phyloP scores from a whole-genome alignment of 2,797 vertebrate genomes.

The Channallabes apus region DNA sequence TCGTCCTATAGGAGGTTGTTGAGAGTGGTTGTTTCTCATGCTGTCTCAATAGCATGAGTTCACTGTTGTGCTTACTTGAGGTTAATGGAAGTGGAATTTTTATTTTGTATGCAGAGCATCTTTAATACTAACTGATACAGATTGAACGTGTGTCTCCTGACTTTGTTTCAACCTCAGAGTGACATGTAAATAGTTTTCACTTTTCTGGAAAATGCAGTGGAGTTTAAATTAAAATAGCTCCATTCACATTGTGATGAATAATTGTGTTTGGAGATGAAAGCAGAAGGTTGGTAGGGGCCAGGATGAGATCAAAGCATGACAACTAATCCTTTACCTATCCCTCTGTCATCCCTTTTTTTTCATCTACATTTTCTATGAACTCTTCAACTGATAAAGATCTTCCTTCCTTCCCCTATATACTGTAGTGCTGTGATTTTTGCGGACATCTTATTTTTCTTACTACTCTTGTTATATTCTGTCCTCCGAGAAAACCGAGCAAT shows the following conservation, averaged over 20 bases:
- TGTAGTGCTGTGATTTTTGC: neutral
- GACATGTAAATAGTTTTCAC: neutral
- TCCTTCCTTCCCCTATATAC: neutral
- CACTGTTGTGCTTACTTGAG: slow-evolving; percentile 5
- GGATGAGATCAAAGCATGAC: neutral
- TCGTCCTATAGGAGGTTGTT: neutral
- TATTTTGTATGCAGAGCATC: slow-evolving; percentile 35
- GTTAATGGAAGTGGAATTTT: slow-evolving; percentile 30
- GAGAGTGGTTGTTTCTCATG: neutral
- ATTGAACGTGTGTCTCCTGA: slow-evolving; percentile 19
- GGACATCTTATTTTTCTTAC: neutral
- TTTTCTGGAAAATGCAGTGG: neutral
- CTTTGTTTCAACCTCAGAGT: neutral
- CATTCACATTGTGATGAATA: neutral
- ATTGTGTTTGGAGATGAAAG: neutral
- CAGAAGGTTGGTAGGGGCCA: neutral
- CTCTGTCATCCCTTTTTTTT: neutral
- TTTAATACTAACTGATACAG: slow-evolving; percentile 32
- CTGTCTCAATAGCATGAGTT: neutral
- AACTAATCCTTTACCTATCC: neutral
- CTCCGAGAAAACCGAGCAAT: neutral
- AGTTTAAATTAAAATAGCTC: neutral
- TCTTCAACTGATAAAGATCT: neutral
- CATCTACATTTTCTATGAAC: neutral
- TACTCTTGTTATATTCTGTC: neutral